Base-by-base conservation (phyloP, 2,113 vertebrate species). In the Choloepus hoffmanni region DNA sequence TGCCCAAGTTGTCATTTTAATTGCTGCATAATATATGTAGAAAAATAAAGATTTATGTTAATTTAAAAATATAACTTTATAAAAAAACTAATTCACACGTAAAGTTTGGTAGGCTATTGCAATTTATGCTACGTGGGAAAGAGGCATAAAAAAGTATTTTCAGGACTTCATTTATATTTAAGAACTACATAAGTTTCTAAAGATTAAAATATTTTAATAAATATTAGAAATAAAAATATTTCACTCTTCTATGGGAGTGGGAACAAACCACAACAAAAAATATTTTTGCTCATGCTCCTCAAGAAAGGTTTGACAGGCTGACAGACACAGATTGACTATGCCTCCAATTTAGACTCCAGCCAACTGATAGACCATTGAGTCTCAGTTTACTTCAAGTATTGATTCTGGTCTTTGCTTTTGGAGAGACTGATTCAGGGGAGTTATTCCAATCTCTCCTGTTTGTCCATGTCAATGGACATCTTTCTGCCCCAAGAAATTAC, bases 1-100 rank as follows among this genome's bases (percentile, higher is more conserved):
- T 94, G 95, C 73, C 84, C 93, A 78, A 21, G 45, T 96, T 97
- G 28, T 94, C 94, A 91, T 97, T 98, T 95, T 97, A 96, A 97
- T 97, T 97, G 82, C 85, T 92, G 2, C 43, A 55, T 95, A 92
- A 95, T 96, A 91, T 93, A 97, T 95, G 60, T 83, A 96, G 92
- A 92, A 95, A 89, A 97, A 81, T 97, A 67, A n/a, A 12, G 26
- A 95, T 91, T 95, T 97, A 81, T 92, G n/a, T 95, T 70, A 78
- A 83, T 94, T n/a, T 10, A 48, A 83, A 97, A 95, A 76, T 60
- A 67, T 58, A 78, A 72, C 65, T 53, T 95, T 96, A 74, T 74
- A 92, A 93, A 88, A 23, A 92, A 43, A 90, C 45, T 91, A 97
- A 83, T 88, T 60, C 67, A 85, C 68, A 95, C 85, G n/a, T 43